Conservation (phyloP, 2,888 invertebrate species). For the Nomada fucata region DNA sequence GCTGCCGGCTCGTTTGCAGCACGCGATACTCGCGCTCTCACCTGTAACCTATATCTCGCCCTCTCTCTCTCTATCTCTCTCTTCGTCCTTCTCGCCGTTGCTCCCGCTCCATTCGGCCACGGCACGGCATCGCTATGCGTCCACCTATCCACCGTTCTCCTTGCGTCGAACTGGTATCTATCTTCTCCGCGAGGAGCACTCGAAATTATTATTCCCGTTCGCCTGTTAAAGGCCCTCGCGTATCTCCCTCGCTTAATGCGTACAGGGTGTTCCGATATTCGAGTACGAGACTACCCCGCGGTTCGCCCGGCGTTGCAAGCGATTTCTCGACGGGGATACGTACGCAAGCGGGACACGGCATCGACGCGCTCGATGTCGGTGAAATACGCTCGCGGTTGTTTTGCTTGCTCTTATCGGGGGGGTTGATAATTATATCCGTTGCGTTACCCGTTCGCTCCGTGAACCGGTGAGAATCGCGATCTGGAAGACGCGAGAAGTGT, state of each 20-base stretch:
- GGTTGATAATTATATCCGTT: slow-evolving; percentile 23
- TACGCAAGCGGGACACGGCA: slow-evolving; percentile 26
- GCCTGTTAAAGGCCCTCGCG: slow-evolving; percentile 62
- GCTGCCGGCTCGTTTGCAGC: slow-evolving; percentile 83
- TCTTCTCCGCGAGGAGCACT: slow-evolving; percentile 60
- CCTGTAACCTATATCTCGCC: slow-evolving; percentile 81
- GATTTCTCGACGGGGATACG: slow-evolving; percentile 23
- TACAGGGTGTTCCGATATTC: slow-evolving; percentile 70
- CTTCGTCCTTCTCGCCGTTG: not conserved
- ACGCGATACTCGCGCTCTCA: slow-evolving; percentile 82
- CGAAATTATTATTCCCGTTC: slow-evolving; percentile 73
- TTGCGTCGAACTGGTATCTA: slow-evolving; percentile 63
- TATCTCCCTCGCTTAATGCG: slow-evolving; percentile 65
- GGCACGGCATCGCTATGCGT: not conserved
- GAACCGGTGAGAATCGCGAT: slow-evolving; percentile 16
- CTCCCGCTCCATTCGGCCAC: slow-evolving; percentile 22
- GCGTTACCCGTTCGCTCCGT: slow-evolving; percentile 17
- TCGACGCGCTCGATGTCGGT: slow-evolving; percentile 38
- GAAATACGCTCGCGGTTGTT: slow-evolving; percentile 54
- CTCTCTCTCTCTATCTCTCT: slow-evolving; percentile 57
- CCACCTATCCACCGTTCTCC: not conserved
- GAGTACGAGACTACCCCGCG: slow-evolving; percentile 30
- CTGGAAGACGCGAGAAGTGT: not conserved
- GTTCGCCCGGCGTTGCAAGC: not conserved
- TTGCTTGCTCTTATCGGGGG: slow-evolving; percentile 41